A percentile compares a stretch with the other conserved stretches of the same genome.
Evolutionary conservation across 2,113 vertebrate species (phyloP).

Genomic region (Rhabdomys dilectus): DNA sequence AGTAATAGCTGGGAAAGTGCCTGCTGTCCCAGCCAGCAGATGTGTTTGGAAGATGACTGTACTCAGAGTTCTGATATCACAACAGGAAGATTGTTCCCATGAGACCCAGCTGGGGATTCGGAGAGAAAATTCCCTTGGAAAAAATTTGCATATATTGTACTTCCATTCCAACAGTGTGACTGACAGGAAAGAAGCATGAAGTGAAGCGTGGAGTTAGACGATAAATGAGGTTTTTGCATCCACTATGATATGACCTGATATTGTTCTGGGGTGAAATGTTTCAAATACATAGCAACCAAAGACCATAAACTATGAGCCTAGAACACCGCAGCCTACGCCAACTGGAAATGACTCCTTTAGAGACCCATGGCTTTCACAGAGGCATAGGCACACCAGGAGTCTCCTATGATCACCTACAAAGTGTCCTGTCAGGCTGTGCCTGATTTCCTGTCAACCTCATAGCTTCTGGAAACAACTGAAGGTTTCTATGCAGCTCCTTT

Average conservation of each 20-base stretch:
- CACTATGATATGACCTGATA: neutral
- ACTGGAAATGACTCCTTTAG: neutral
- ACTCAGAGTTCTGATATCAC: neutral
- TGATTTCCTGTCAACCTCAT: neutral
- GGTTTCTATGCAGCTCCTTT: neutral
- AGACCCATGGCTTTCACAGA: neutral
- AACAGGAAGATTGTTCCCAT: neutral
- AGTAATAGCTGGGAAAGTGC: neutral
- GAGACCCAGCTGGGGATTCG: neutral
- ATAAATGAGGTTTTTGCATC: neutral
- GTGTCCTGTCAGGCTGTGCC: neutral
- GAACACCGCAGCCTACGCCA: neutral
- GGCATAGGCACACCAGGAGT: neutral
- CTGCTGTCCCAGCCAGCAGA: neutral
- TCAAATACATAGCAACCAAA: neutral
- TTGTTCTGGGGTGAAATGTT: neutral
- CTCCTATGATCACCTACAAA: neutral
- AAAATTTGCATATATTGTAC: neutral
- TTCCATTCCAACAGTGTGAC: neutral
- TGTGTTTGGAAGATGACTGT: neutral
- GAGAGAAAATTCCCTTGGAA: neutral
- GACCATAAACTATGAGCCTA: neutral
- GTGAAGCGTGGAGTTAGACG: neutral
- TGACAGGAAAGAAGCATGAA: neutral
- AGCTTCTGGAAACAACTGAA: neutral